Evolutionary conservation across 2,888 invertebrate species (phyloP), one percentile per base, ranked within the genome.

Genomic region (Plebejus anna): DNA sequence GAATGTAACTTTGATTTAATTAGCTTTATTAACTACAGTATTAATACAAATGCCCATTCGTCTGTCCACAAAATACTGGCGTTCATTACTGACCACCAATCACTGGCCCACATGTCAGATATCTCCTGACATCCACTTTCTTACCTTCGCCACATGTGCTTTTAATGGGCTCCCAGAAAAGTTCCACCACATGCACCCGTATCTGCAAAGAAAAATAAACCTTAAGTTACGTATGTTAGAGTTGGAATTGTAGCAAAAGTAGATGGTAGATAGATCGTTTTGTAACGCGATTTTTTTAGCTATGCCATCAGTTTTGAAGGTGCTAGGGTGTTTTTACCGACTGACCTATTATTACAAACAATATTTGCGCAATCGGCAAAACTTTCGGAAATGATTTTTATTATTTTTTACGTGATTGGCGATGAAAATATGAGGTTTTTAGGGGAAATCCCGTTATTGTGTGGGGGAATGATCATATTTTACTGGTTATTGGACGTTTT

Each of bases 1-100:
- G 9, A 42, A 2, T 47, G 47, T 47, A 47, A 47, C 47, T 22
- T 7, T 59, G 22, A 59, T 22, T 22, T 22, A 0, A n/a, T 9
- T 7, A n/a, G 7, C 59, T 59, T 22, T 59, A 22, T 22, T 59
- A 22, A 22, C 22, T 59, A 7, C 7, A 61, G 11, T 22, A 59
- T 61, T 61, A 61, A 61, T 2, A 61, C 22, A 11, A 28, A 61
- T 61, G 32, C 36, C 36, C 1, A 28, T 28, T 11, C 28, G 16
- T 66, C 66, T 32, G 36, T 66, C 13, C 61, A 32, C 75, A 83
- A 88, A 87, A 88, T 88, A 88, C 85, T 77, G 83, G 80, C 78
- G 82, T 86, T 88, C 87, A 87, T 88, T 87, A 87, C 84, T 80
- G 81, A 81, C 83, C 82, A 83, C 82, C 80, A 81, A 83, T 81